A percentile compares a stretch with the other conserved stretches of the same genome.
Evolutionary conservation across 2,113 vertebrate species (phyloP).

Genomic region (Tetraodon nigroviridis): DNA sequence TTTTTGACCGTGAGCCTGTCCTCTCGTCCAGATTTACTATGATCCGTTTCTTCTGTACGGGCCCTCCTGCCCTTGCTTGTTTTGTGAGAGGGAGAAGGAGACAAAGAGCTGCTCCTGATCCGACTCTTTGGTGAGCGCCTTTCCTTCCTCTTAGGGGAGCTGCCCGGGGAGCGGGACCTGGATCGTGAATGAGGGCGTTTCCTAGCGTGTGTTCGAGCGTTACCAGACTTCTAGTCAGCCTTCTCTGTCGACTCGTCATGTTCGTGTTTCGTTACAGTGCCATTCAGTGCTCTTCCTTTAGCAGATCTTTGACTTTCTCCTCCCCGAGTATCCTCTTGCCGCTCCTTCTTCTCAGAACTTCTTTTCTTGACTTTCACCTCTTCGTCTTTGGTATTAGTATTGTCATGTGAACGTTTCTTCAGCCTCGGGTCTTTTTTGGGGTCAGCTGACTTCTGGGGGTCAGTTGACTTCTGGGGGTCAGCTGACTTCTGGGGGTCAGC

Average conservation of each 20-base stretch:
- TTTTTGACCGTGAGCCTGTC: constrained; percentile 79
- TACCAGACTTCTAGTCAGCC: constrained; percentile 36
- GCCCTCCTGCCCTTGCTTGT: constrained; percentile 72
- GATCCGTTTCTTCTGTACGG: constrained; percentile 70
- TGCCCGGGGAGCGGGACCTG: constrained; percentile 81
- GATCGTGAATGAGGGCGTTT: constrained; percentile 89
- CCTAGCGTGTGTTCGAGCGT: constrained; percentile 72
- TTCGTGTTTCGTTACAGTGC: constrained; percentile 82
- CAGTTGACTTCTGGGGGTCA: too few relatives aligned
- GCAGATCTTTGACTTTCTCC: constrained; percentile 75
- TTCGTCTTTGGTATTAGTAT: constrained; percentile 75
- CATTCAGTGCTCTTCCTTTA: constrained; percentile 84
- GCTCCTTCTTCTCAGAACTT: constrained; percentile 82
- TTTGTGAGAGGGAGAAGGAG: constrained; percentile 78
- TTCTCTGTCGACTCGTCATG: neutral
- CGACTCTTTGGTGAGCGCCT: constrained; percentile 86
- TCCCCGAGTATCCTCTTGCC: constrained; percentile 77
- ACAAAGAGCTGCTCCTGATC: constrained; percentile 78
- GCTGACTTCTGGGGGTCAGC: too few relatives aligned
- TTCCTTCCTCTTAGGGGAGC: constrained; percentile 88
- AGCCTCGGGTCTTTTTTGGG: constrained; percentile 88
- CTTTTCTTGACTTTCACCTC: constrained; percentile 79
- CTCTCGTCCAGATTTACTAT: constrained; percentile 69
- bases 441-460: too few relatives aligned
- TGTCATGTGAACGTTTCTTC: constrained; percentile 85